These are phyloP conservation scores for Amphiprion percula DNA, from an alignment of 2,113 vertebrate species.

Conservation along the genomic window DNA sequence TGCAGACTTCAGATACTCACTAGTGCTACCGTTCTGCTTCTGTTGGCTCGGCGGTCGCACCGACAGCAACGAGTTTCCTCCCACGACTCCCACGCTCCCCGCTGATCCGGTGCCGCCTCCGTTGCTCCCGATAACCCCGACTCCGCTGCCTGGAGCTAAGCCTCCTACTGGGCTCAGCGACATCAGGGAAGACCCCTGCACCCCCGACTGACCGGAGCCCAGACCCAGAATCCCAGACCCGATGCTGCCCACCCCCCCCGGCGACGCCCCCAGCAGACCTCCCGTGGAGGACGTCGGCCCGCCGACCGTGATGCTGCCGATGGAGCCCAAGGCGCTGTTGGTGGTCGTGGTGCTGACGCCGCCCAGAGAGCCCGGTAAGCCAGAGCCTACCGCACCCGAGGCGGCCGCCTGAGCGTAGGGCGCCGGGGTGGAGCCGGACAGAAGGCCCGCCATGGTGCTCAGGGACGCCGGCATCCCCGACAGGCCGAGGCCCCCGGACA, in stretches of 20 bases:
- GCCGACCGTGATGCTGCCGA: conserved; percentile 70
- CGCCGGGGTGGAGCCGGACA: conserved; percentile 83
- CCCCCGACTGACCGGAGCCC: conserved; percentile 53
- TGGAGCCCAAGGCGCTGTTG: conserved; percentile 45
- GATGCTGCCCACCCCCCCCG: conserved; percentile 41
- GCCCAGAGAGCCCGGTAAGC: conserved; percentile 65
- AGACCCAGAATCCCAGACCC: conserved; percentile 72
- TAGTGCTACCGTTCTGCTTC: conserved; percentile 91
- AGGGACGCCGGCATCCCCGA: conserved; percentile 83
- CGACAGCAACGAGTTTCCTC: conserved; percentile 74
- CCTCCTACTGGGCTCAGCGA: conserved; percentile 62
- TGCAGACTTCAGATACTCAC: conserved; percentile 78
- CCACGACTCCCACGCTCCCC: conserved; percentile 36
- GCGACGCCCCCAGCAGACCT: conserved; percentile 69
- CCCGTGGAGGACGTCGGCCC: conserved; percentile 63
- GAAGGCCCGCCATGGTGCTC: conserved; percentile 69
- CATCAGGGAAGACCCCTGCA: conserved; percentile 67
- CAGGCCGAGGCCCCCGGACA: conserved; percentile 73
- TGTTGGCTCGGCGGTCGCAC: conserved; percentile 86
- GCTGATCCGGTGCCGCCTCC: conserved; percentile 64
- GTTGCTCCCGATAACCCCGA: conserved; percentile 80
- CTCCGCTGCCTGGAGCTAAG: conserved; percentile 64
- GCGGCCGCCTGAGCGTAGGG: conserved; percentile 90
- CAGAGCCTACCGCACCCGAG: conserved; percentile 48
- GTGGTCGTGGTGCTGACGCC: conserved; percentile 45